These are phyloP conservation scores for Ceyx cyanopectus DNA, from an alignment of 2,113 vertebrate genomes.

Conservation along the genomic window DNA sequence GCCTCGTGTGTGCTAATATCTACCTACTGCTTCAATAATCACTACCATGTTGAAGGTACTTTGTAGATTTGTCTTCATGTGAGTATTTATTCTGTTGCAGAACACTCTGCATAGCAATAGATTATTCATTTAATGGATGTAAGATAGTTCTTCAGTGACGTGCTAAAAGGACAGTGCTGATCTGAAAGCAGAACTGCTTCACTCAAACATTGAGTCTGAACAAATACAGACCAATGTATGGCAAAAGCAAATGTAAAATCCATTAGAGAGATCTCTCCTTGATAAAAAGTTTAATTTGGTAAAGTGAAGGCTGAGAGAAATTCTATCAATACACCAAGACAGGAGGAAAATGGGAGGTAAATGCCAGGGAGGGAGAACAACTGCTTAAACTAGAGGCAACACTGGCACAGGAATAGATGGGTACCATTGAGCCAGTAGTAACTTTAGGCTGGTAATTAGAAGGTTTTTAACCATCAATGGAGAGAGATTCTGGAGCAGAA, in stretches of 20 bases:
- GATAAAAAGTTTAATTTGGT: background rate
- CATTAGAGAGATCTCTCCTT: background rate
- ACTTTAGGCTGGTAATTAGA: conserved; percentile 1
- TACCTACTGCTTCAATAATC: conserved; percentile 7
- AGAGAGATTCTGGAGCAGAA: background rate
- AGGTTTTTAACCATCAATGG: background rate
- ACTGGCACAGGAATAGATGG: background rate
- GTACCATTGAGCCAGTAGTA: background rate
- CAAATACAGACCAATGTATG: background rate
- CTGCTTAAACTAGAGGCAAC: background rate
- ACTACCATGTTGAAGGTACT: background rate
- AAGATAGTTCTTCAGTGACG: background rate
- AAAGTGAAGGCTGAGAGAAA: background rate
- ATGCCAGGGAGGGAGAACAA: background rate
- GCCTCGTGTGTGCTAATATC: background rate
- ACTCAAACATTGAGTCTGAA: background rate
- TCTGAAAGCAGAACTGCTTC: conserved; percentile 12
- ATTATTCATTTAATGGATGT: background rate
- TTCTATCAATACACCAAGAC: background rate
- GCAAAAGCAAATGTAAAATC: background rate
- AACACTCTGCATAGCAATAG: background rate
- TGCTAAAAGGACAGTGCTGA: background rate
- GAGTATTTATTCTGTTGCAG: conserved; percentile 26
- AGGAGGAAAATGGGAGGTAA: background rate
- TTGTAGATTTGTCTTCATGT: background rate